Conservation (phyloP, 2,113 vertebrate genomes). For the Pachycephala philippinensis region DNA sequence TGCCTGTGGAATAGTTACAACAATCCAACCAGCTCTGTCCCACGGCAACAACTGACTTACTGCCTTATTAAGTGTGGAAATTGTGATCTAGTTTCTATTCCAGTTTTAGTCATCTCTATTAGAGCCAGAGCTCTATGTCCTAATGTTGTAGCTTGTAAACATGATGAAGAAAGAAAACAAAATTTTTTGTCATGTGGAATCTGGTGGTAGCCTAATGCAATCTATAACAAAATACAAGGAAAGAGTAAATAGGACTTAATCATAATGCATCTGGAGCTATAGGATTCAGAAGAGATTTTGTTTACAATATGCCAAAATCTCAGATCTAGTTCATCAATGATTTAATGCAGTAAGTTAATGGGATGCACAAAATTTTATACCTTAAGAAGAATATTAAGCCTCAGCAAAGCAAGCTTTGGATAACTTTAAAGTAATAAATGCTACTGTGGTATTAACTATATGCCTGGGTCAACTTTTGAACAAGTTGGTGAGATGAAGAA, state of each 20-base stretch:
- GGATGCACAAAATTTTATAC: background rate
- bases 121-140: background rate
- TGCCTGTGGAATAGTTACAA: background rate
- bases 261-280: background rate
- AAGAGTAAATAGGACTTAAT: background rate
- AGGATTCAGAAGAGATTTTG: background rate
- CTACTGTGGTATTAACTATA: background rate
- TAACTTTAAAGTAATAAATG: background rate
- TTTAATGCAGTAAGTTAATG: background rate
- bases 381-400: background rate
- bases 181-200: background rate
- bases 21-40: background rate
- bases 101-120: background rate
- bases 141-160: background rate
- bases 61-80: constrained; percentile 52
- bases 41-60: background rate
- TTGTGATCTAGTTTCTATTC: background rate
- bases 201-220: background rate
- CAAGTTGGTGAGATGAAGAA: background rate
- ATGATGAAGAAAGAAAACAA: background rate
- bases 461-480: background rate
- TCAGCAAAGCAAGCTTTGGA: background rate
- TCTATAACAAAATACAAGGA: background rate
- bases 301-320: background rate
- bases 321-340: background rate